Evolutionary conservation across 2,113 vertebrate genomes (phyloP).

Genomic region (Gymnarchus niloticus): DNA sequence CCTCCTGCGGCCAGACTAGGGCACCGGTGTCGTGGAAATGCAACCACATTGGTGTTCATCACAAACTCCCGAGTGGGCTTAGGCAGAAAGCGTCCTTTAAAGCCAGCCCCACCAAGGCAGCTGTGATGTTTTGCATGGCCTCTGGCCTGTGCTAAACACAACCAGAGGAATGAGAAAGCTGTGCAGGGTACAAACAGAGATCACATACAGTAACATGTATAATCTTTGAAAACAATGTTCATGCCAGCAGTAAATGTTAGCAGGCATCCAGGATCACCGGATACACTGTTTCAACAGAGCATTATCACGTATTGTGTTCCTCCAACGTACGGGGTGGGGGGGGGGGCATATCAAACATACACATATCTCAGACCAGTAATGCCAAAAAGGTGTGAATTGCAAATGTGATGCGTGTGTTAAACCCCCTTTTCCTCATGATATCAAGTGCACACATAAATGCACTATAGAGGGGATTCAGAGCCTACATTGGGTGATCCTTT

Average conservation of each 20-base stretch:
- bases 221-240: background rate
- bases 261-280: background rate
- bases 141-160: background rate
- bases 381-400: background rate
- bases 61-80: background rate
- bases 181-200: no score
- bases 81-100: no score
- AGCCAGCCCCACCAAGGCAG: no score
- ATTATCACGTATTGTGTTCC: background rate
- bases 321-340: background rate
- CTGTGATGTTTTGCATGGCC: background rate
- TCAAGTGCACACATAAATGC: background rate
- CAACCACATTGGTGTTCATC: background rate
- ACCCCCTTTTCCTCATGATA: background rate
- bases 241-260: background rate
- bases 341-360: background rate
- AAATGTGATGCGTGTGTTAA: background rate
- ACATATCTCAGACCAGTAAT: background rate
- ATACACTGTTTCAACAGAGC: background rate
- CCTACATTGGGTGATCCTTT: background rate
- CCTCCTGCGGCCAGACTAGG: background rate
- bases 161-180: no score
- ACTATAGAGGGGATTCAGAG: background rate
- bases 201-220: background rate
- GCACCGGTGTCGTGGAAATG: background rate